Conservation (phyloP, 1,140 invertebrate species). For the Nephotettix cincticeps region DNA sequence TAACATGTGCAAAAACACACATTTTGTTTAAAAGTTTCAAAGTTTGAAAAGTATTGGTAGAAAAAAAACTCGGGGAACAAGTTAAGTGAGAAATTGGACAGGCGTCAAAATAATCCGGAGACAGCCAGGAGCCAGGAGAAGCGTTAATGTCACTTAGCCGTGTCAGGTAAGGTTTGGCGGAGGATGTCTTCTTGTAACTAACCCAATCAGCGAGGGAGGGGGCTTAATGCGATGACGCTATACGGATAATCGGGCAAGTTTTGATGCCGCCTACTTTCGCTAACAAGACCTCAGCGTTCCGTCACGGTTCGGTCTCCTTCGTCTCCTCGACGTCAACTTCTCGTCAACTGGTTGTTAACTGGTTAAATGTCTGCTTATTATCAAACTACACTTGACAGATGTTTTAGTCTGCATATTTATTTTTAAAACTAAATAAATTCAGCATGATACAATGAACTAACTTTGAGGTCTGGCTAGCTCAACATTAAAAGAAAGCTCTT, state of each 20-base stretch:
- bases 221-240: background rate
- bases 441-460: background rate
- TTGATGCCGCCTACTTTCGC: background rate
- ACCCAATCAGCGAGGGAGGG: background rate
- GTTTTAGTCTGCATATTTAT: background rate
- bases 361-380: background rate
- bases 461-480: background rate
- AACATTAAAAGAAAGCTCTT: background rate
- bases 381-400: background rate
- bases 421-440: background rate
- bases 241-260: background rate
- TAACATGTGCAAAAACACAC: too few relatives aligned
- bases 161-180: background rate
- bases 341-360: too few relatives aligned
- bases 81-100: conserved; percentile 2
- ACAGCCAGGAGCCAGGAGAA: background rate
- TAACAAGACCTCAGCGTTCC: conserved; percentile 4
- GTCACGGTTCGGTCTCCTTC: too few relatives aligned
- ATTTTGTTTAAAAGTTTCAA: too few relatives aligned
- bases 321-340: too few relatives aligned
- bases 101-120: background rate
- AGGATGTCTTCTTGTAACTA: background rate
- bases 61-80: too few relatives aligned
- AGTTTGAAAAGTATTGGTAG: too few relatives aligned
- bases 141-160: background rate